Evolutionary conservation across 2,797 vertebrate genomes (phyloP), one percentile per base, ranked within the genome.

Genomic region (Neosilurus mollespiculum): DNA sequence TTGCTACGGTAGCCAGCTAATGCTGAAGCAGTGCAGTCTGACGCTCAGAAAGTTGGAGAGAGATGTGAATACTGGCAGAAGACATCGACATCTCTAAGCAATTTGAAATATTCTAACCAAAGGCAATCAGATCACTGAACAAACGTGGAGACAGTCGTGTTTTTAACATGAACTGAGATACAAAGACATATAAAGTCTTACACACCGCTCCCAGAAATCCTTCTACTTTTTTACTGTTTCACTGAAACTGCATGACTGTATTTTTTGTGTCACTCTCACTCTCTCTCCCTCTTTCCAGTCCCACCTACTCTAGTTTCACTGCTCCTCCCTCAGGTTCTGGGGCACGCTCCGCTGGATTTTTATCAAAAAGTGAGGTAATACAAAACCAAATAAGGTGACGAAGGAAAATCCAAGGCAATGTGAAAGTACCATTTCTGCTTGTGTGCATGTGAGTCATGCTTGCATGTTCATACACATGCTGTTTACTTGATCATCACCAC

Each of bases 1-100:
- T 92, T 91, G 70, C 89, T 77, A 83, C 51, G 90, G 84, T 87
- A 90, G 86, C 66, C 7, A 80, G 61, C 77, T 24, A 71, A 87
- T 85, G 73, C 81, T 26, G 37, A 86, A 84, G 62, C 2, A 86
- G 78, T 90, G 88, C 81, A 67, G 70, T 73, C 84, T 85, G 85
- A 83, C 80, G 69, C 85, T 87, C 90, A 86, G 76, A 87, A 84
- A 88, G 56, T 75, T 61, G 22, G 51, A 56, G 51, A 56, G 71
- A 15, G 22, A 80, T 81, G 37, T 58, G 69, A 56, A 79, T 12
- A 43, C 79, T 65, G 18, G 11, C 18, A 12, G 69, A 30, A 51
- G n/a, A 30, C 76, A 65, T 37, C 6, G 26, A 81, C 14, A 53
- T 62, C 65, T 22, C 64, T 24, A 3, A 66, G 7, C 64, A 84